Percentiles rank a stretch among this genome's conserved stretches.
Conservation (phyloP, 2,113 vertebrate species). For the Propithecus coquereli region DNA sequence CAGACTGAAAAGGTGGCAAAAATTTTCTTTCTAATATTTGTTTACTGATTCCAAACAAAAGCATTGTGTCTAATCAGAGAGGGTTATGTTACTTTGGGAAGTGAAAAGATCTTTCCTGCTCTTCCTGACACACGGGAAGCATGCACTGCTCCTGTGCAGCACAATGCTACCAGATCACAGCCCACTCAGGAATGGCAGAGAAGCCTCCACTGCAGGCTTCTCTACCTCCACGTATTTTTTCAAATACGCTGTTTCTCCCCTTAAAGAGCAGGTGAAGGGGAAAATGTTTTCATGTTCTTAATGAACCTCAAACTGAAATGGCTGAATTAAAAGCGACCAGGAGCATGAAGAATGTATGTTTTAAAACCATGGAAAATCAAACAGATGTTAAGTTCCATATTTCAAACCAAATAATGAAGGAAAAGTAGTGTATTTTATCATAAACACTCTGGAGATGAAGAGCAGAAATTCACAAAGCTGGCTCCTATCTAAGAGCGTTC, state of each 20-base stretch:
- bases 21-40: background rate
- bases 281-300: background rate
- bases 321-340: background rate
- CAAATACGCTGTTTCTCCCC: background rate
- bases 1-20: background rate
- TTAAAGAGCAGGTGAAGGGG: background rate
- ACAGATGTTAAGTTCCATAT: background rate
- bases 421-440: background rate
- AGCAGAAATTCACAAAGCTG: background rate
- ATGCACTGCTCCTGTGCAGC: background rate
- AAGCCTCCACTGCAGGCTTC: background rate
- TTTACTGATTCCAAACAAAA: background rate
- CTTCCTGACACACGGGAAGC: accelerated
- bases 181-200: background rate
- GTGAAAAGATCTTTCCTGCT: background rate
- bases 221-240: background rate
- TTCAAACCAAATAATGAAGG: background rate
- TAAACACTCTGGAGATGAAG: background rate
- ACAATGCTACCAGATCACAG: accelerated
- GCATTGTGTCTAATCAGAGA: background rate
- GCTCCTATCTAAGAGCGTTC: background rate
- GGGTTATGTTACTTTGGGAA: background rate
- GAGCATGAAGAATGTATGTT: background rate
- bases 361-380: background rate
- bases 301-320: background rate